Base-by-base conservation (phyloP, 2,888 invertebrate genomes). In the Ceramica pisi region DNA sequence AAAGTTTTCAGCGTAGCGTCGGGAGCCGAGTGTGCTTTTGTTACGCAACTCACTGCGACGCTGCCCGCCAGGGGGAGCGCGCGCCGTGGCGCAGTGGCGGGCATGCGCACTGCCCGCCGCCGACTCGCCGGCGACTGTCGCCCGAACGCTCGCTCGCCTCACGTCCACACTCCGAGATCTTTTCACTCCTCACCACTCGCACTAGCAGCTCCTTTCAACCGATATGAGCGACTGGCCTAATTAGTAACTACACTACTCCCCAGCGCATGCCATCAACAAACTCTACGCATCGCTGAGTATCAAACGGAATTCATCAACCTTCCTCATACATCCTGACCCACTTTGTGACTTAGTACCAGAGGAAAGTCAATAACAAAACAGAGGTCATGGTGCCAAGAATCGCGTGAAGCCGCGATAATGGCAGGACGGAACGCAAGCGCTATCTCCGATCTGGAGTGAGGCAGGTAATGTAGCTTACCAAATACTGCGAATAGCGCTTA, bases 1-100 rank as follows among this genome's bases (percentile, higher is more conserved):
- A 94, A 94, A 95, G 94, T 94, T 94, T 94, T 92, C 94, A 88
- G 92, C 91, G 94, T 90, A 92, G 89, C 92, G 94, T 90, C 91
- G 88, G 91, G 88, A 92, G 92, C 90, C 93, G 92, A 95, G 92
- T 94, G 94, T 94, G 94, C 92, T 94, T 92, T 93, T 93, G 95
- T 96, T 95, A 96, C 95, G 96, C 95, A 96, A 96, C 89, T 93
- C 92, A 93, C 93, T 95, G 95, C 95, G 93, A 90, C 90, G 93
- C 89, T 87, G 90, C 89, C 95, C 95, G 92, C 95, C 92, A 95
- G 95, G 95, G 95, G 95, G 95, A 94, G 92, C 93, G 93, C 92
- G 92, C 87, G 91, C 88, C 90, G 94, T 95, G 96, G 96, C 95
- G 96, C 96, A 96, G 94, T 95, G 95, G 88, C 95, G 94, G 87